Evolutionary conservation across 92 coral and sea anemone species (phyloP).

Genomic region (Actinostola sp.): DNA sequence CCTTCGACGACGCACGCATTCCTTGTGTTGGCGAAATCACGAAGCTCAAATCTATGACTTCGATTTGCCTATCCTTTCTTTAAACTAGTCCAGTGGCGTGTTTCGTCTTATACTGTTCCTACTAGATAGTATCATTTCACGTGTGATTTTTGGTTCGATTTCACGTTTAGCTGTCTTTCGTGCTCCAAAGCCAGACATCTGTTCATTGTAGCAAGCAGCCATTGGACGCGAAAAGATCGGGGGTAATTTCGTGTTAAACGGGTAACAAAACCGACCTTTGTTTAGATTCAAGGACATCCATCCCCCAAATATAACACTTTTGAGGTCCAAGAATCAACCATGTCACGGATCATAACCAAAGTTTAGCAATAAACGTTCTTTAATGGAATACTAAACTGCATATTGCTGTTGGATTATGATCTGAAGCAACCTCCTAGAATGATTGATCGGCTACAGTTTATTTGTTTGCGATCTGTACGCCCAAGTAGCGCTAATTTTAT

Average conservation of each 20-base stretch:
- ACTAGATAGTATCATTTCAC: not conserved
- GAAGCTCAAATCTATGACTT: conserved; percentile 1
- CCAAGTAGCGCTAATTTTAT: not conserved
- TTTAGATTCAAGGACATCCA: not conserved
- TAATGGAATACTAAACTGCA: conserved; percentile 8
- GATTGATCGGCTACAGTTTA: conserved; percentile 17
- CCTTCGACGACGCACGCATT: conserved; percentile 31
- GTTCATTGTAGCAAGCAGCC: conserved; percentile 6
- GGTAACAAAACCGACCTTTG: conserved; percentile 11
- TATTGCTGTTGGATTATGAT: not conserved
- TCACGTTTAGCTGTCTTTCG: conserved; percentile 21
- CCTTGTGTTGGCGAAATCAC: conserved; percentile 20
- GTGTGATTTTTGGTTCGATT: conserved; percentile 24
- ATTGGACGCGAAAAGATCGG: conserved; percentile 24
- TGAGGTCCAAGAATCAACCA: not conserved
- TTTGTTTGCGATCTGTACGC: not conserved
- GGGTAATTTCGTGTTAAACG: conserved; percentile 22
- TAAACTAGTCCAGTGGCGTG: not conserved
- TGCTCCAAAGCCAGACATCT: conserved; percentile 28
- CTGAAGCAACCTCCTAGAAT: not conserved
- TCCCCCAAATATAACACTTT: not conserved
- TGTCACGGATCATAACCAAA: conserved; percentile 6
- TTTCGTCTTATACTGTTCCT: not conserved
- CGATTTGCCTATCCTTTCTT: not conserved
- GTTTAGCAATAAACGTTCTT: conserved; percentile 9